phyloP scores from a whole-genome alignment of 2,113 vertebrate genomes.

The Planiliza haematocheilus region DNA sequence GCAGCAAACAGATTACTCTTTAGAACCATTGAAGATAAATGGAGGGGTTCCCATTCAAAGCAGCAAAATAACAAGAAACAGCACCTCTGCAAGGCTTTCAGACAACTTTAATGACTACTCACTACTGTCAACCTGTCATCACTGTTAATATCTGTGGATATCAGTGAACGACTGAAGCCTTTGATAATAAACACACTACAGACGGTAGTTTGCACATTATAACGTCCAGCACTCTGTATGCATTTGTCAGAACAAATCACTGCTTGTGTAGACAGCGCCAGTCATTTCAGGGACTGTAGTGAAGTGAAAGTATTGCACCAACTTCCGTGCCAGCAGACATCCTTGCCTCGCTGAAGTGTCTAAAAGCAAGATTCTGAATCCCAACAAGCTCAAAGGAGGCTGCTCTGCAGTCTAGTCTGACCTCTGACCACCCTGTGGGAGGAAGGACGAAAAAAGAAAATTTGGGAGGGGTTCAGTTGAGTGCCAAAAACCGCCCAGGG shows the following conservation, averaged over 20 bases:
- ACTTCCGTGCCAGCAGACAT: slow-evolving; percentile 4
- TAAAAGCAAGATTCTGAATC: slow-evolving; percentile 28
- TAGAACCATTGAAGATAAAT: slow-evolving; percentile 2
- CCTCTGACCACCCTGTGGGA: slow-evolving; percentile 39
- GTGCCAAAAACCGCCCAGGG: slow-evolving; percentile 46
- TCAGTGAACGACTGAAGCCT: no score
- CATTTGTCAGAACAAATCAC: slow-evolving; percentile 5
- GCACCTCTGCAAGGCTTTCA: not conserved
- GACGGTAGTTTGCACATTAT: not conserved
- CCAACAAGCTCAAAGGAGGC: not conserved
- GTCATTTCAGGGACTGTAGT: not conserved
- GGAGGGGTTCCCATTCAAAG: not conserved
- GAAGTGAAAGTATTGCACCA: slow-evolving; percentile 1
- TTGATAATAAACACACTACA: slow-evolving; percentile 1
- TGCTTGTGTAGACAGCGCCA: not conserved
- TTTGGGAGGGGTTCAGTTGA: slow-evolving; percentile 20
- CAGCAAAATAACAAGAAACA: not conserved
- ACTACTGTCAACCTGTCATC: slow-evolving; percentile 4
- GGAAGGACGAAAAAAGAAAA: slow-evolving; percentile 16
- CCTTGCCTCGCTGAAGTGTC: slow-evolving; percentile 24
- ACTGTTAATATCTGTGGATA: slow-evolving; percentile 1
- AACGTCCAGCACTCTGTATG: not conserved
- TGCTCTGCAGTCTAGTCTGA: slow-evolving; percentile 17
- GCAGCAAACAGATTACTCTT: not conserved
- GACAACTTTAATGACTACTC: not conserved